These are phyloP conservation scores for Rhagonycha fulva DNA, from an alignment of 2,888 invertebrate species.

Conservation along the genomic window DNA sequence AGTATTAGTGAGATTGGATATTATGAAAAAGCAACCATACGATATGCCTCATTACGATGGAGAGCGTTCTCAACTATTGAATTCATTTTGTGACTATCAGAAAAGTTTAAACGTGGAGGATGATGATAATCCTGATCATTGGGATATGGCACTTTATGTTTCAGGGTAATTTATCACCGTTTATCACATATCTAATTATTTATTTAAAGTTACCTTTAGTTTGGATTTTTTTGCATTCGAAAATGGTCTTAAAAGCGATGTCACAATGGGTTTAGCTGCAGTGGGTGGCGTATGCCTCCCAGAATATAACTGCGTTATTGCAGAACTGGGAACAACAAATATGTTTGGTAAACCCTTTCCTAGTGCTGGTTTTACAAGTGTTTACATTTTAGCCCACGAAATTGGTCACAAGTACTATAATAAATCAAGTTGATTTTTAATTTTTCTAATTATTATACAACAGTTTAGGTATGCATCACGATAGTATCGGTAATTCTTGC, in stretches of 20 bases:
- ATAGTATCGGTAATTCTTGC: conserved; percentile 72
- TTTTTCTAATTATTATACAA: conserved; percentile 23
- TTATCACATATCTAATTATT: background rate
- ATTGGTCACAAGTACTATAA: conserved; percentile 79
- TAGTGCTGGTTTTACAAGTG: conserved; percentile 82
- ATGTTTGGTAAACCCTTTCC: conserved; percentile 77
- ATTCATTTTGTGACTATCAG: conserved; percentile 77
- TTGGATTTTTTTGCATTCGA: conserved; percentile 75
- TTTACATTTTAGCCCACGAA: conserved; percentile 82
- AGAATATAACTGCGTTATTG: conserved; percentile 76
- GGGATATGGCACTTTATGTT: conserved; percentile 79
- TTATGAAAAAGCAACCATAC: conserved; percentile 68
- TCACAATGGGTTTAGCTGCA: conserved; percentile 82
- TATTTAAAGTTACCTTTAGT: conserved; percentile 49
- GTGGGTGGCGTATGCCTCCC: conserved; percentile 77
- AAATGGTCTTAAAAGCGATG: conserved; percentile 69
- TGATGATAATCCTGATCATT: conserved; percentile 72
- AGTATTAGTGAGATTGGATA: conserved; percentile 70
- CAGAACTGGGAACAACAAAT: conserved; percentile 77
- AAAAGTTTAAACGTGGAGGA: conserved; percentile 66
- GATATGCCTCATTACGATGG: conserved; percentile 67
- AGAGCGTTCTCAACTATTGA: conserved; percentile 69
- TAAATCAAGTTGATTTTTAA: background rate
- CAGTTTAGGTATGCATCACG: conserved; percentile 82
- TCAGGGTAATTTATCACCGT: conserved; percentile 63